A percentile compares a stretch with the other conserved stretches of the same genome.
These are phyloP conservation scores for Pangasianodon gigas DNA, from an alignment of 2,113 vertebrate genomes.

Conservation along the genomic window DNA sequence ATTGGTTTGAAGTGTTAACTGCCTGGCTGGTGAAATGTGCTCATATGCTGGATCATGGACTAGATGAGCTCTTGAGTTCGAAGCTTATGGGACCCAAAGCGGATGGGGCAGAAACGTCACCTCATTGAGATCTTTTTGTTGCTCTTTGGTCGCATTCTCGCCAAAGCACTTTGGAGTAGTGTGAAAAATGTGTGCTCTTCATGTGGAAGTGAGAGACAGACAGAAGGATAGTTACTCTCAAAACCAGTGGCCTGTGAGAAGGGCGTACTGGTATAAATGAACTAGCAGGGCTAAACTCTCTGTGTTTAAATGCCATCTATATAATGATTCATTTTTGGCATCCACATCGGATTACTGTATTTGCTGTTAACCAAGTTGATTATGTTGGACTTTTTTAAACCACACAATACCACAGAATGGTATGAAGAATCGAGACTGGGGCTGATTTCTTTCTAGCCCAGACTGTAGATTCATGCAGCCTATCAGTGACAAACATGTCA, in stretches of 20 bases:
- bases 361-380: neutral
- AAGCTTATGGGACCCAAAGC: slow-evolving; percentile 23
- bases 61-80: slow-evolving; percentile 36
- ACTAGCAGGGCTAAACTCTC: neutral
- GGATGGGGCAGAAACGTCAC: slow-evolving; percentile 33
- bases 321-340: neutral
- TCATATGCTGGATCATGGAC: slow-evolving; percentile 32
- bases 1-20: slow-evolving; percentile 40
- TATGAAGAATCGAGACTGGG: neutral
- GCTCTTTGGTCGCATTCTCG: slow-evolving; percentile 41
- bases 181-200: slow-evolving; percentile 50
- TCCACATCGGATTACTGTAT: neutral
- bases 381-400: too few relatives aligned
- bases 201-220: slow-evolving; percentile 36
- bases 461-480: neutral
- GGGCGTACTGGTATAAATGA: neutral
- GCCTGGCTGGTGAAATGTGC: slow-evolving; percentile 24
- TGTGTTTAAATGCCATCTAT: neutral
- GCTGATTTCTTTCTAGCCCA: neutral
- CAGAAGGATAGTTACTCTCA: neutral
- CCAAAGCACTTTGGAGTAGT: slow-evolving; percentile 54
- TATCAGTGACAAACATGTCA: too few relatives aligned
- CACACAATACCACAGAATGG: too few relatives aligned
- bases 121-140: slow-evolving; percentile 51
- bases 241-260: neutral